These are phyloP conservation scores for Cantharis lateralis DNA, from an alignment of 2,888 invertebrate genomes.

Conservation along the genomic window DNA sequence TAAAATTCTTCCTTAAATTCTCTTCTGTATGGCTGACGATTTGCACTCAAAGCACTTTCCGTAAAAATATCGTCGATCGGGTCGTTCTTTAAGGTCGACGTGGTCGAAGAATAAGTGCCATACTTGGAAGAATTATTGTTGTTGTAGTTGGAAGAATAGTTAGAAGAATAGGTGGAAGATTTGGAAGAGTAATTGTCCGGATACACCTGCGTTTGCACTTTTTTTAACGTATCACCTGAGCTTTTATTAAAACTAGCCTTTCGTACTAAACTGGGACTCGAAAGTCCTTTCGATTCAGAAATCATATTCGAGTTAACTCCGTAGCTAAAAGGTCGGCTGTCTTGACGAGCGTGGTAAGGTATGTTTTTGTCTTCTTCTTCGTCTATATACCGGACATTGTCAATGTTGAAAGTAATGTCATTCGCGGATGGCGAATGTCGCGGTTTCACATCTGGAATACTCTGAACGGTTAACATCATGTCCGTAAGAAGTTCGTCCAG, in stretches of 20 bases:
- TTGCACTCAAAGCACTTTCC: slow-evolving; percentile 49
- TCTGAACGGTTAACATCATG: slow-evolving; percentile 87
- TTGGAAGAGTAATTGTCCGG: slow-evolving; percentile 41
- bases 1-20: slow-evolving; percentile 53
- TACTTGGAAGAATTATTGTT: slow-evolving; percentile 27
- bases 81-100: slow-evolving; percentile 39
- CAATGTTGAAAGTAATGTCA: slow-evolving; percentile 43
- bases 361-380: slow-evolving; percentile 64
- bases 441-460: slow-evolving; percentile 67
- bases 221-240: slow-evolving; percentile 52
- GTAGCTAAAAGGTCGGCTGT: slow-evolving; percentile 89
- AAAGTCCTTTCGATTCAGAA: slow-evolving; percentile 62
- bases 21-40: slow-evolving; percentile 46
- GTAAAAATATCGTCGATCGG: slow-evolving; percentile 57
- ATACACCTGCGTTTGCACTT: slow-evolving; percentile 54
- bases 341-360: slow-evolving; percentile 90
- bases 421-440: slow-evolving; percentile 36
- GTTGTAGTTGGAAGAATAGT: slow-evolving; percentile 18
- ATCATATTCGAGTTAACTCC: slow-evolving; percentile 62
- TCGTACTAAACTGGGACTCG: slow-evolving; percentile 83
- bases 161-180: slow-evolving; percentile 42
- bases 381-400: slow-evolving; percentile 55
- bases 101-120: slow-evolving; percentile 26
- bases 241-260: slow-evolving; percentile 64
- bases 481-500: slow-evolving; percentile 84